These are phyloP conservation scores for Ectropis crepuscularia DNA, from an alignment of 2,888 invertebrate species.

Conservation along the genomic window DNA sequence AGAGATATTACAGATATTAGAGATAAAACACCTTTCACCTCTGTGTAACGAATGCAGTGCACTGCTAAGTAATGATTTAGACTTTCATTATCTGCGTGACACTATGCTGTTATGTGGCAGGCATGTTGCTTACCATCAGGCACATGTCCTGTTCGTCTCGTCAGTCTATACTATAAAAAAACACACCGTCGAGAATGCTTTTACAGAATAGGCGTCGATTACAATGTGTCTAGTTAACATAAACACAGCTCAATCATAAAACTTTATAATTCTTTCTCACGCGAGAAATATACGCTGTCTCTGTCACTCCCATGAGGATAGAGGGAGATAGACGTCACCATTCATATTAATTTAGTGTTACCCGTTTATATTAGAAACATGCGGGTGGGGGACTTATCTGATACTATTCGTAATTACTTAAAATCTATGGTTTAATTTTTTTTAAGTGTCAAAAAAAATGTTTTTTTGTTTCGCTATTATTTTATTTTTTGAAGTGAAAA, in stretches of 20 bases:
- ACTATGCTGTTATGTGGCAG: too few relatives aligned
- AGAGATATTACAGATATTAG: too few relatives aligned
- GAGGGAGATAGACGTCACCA: constrained; percentile 33
- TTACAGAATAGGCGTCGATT: constrained; percentile 17
- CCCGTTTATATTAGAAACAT: constrained; percentile 55
- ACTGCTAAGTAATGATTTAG: too few relatives aligned
- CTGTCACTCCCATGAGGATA: constrained; percentile 38
- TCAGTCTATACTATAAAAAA: not conserved
- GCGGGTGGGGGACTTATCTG: constrained; percentile 46
- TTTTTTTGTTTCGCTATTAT: too few relatives aligned
- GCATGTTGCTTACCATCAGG: too few relatives aligned
- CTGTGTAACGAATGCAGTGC: too few relatives aligned
- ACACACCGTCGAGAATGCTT: constrained; percentile 8
- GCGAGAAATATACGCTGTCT: constrained; percentile 39
- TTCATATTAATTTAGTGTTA: constrained; percentile 58
- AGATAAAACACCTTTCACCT: too few relatives aligned
- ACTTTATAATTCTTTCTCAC: constrained; percentile 58
- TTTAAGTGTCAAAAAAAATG: too few relatives aligned
- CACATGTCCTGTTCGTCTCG: too few relatives aligned
- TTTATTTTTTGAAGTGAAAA: too few relatives aligned
- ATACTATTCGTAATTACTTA: not conserved
- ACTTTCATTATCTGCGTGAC: too few relatives aligned
- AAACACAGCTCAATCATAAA: constrained; percentile 54
- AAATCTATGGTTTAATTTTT: not conserved
- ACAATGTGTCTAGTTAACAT: constrained; percentile 37